A percentile compares a stretch with the other conserved stretches of the same genome.
Conservation (phyloP, 2,888 invertebrate genomes). For the Brachylomia viminalis region DNA sequence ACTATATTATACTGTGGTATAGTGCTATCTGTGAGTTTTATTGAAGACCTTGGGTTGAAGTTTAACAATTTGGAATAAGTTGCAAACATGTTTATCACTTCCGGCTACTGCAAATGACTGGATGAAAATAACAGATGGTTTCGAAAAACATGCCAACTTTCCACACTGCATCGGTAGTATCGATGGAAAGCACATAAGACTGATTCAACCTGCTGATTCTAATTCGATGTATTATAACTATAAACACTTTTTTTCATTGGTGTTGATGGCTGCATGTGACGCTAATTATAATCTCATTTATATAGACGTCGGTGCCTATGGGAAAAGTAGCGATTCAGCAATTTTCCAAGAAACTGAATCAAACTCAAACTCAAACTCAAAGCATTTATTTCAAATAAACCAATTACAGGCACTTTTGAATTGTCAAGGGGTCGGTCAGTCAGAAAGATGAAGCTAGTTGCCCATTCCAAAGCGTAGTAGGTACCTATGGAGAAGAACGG, state of each 20-base stretch:
- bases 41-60: too few species aligned
- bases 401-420: too few species aligned
- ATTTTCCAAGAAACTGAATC: slow-evolving; percentile 43
- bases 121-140: slow-evolving; percentile 61
- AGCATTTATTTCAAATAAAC: too few species aligned
- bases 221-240: too few species aligned
- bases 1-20: too few species aligned
- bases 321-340: slow-evolving; percentile 50
- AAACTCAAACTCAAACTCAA: slow-evolving; percentile 41
- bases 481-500: too few species aligned
- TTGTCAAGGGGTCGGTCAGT: too few species aligned
- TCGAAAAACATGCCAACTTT: slow-evolving; percentile 65
- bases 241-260: too few species aligned
- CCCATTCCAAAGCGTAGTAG: too few species aligned
- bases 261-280: slow-evolving; percentile 53
- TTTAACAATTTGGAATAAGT: slow-evolving; percentile 53
- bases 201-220: slow-evolving; percentile 58
- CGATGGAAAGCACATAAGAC: slow-evolving; percentile 52
- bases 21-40: too few species aligned
- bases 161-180: slow-evolving; percentile 67
- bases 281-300: slow-evolving; percentile 60
- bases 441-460: too few species aligned
- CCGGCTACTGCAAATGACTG: slow-evolving; percentile 36
- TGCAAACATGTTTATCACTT: slow-evolving; percentile 48
- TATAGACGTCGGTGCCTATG: slow-evolving; percentile 62